A percentile compares a stretch with the other conserved stretches of the same genome.
Evolutionary conservation across 1,140 invertebrate species (phyloP).

Genomic region (Brachionus manjavacas): DNA sequence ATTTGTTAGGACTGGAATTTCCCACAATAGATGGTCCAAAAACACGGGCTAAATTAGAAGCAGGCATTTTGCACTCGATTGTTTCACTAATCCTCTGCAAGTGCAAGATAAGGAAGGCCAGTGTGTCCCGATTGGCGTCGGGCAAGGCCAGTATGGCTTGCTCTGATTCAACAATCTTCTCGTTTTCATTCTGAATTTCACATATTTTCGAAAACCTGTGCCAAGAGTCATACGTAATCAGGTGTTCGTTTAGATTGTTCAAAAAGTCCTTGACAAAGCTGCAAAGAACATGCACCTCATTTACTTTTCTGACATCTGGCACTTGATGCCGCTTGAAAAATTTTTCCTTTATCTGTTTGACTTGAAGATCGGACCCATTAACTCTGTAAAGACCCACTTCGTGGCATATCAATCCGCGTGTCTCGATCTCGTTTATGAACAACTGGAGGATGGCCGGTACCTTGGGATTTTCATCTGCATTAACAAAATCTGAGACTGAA

Average conservation of each 20-base stretch:
- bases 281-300: slow-evolving; percentile 36
- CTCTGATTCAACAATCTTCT: background rate
- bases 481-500: slow-evolving; percentile 22
- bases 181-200: background rate
- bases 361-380: slow-evolving; percentile 27
- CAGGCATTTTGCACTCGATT: slow-evolving; percentile 38
- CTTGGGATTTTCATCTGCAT: background rate
- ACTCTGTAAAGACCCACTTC: slow-evolving; percentile 42
- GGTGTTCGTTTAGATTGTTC: slow-evolving; percentile 31
- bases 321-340: slow-evolving; percentile 20
- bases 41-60: slow-evolving; percentile 1
- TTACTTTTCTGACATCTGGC: slow-evolving; percentile 12
- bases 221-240: slow-evolving; percentile 40
- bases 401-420: slow-evolving; percentile 5
- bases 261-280: slow-evolving; percentile 43
- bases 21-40: slow-evolving; percentile 42
- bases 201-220: background rate
- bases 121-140: slow-evolving; percentile 34
- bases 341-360: background rate
- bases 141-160: slow-evolving; percentile 18
- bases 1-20: slow-evolving; percentile 26
- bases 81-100: slow-evolving; percentile 31
- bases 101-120: slow-evolving; percentile 42
- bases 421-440: slow-evolving; percentile 40
- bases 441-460: slow-evolving; percentile 13